phyloP scores from a whole-genome alignment of 2,113 vertebrate species.

The Eidolon helvum region DNA sequence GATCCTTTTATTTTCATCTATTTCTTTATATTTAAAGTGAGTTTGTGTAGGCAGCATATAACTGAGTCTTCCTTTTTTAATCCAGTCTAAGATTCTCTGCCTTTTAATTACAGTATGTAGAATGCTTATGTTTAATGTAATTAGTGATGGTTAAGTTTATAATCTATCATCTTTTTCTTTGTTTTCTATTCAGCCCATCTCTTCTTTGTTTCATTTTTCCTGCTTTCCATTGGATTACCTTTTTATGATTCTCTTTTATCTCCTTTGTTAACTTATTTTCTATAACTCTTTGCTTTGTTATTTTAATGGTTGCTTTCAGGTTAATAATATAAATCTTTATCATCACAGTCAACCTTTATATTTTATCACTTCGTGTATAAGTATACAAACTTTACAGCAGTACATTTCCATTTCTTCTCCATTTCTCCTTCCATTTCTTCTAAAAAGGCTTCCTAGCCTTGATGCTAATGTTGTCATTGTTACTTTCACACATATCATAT shows the following conservation, averaged over 20 bases:
- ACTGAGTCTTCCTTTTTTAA: background rate
- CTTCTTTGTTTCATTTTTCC: background rate
- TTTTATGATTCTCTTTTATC: background rate
- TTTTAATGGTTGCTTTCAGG: slow-evolving; percentile 23
- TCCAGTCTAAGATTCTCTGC: background rate
- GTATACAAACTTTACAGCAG: background rate
- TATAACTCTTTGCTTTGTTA: background rate
- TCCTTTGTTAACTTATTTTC: background rate
- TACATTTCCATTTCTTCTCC: background rate
- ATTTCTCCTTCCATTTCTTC: background rate
- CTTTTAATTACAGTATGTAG: background rate
- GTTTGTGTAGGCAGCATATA: background rate
- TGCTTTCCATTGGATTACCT: background rate
- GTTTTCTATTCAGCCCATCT: background rate
- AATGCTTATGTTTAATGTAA: background rate
- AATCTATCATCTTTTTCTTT: background rate
- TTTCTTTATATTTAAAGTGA: slow-evolving; percentile 43
- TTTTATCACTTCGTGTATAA: background rate
- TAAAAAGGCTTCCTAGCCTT: background rate
- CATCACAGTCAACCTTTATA: background rate
- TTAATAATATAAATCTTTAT: slow-evolving; percentile 3
- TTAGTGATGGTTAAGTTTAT: background rate
- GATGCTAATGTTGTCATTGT: slow-evolving; percentile 9
- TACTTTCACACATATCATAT: background rate
- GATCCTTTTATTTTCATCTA: background rate